These are phyloP conservation scores for Baccha elongata DNA, from an alignment of 2,888 invertebrate species.

Conservation along the genomic window DNA sequence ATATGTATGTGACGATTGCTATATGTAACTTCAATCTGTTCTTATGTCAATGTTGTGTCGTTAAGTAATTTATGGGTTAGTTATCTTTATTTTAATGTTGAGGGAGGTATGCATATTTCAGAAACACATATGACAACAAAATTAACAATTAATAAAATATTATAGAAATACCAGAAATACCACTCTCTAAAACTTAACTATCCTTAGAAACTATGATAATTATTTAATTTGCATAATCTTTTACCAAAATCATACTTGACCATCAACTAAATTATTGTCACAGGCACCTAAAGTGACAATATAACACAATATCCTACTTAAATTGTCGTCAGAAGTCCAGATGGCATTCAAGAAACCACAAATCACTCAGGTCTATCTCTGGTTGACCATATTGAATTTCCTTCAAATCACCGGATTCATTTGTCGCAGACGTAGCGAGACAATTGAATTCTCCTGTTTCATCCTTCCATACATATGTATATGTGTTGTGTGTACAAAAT, in stretches of 20 bases:
- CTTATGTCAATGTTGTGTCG: too few species aligned
- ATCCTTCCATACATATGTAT: neutral
- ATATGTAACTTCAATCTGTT: too few species aligned
- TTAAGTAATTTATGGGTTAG: too few species aligned
- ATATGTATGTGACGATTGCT: too few species aligned
- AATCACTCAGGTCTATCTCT: conserved; percentile 37
- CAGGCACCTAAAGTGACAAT: conserved; percentile 39
- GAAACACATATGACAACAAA: too few species aligned
- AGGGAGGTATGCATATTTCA: too few species aligned
- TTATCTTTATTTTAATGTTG: too few species aligned
- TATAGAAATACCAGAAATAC: too few species aligned
- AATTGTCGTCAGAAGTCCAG: neutral
- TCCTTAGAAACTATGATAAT: neutral
- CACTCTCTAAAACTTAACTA: neutral
- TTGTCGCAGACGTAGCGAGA: conserved; percentile 38
- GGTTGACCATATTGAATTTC: conserved; percentile 57
- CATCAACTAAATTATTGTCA: conserved; percentile 22
- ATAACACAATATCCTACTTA: conserved; percentile 56
- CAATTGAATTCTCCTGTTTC: conserved; percentile 62
- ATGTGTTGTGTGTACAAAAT: too few species aligned
- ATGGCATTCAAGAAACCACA: conserved; percentile 43
- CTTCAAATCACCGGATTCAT: conserved; percentile 56
- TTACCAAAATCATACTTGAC: conserved; percentile 11
- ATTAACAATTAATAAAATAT: too few species aligned
- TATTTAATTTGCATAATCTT: conserved; percentile 41